Evolutionary conservation across 2,113 vertebrate genomes (phyloP), one percentile per base, ranked within the genome.

Genomic region (Gobiocypris rarus): DNA sequence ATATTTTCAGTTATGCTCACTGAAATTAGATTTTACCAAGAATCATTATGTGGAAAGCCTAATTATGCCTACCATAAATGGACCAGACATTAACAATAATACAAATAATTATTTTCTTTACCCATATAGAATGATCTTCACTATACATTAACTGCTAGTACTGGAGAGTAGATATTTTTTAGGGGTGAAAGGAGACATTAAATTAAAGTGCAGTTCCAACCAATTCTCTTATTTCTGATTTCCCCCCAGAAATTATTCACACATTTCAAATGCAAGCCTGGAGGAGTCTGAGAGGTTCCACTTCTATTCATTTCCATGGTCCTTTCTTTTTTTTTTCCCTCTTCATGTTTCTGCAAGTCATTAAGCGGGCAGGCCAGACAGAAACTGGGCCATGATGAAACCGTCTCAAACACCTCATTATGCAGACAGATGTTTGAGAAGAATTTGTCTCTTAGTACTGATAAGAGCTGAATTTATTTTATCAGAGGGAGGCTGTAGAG

Each of bases 351-450:
- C 77, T 82, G 77, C 69, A 70, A 59, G 24, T 81, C 69, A 75
- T 75, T 78, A 34, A 58, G 82, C 67, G 50, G 69, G 52, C 43
- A 61, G 74, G 84, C 75, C 11, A 54, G 56, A 67, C 52, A 86
- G 58, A 86, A 61, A 59, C 50, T 84, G 38, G 83, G 78, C 78
- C 65, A 85, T 14, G 28, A 26, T 67, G 65, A 34, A 45, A 38
- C 50, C 78, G 31, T 28, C 61, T 48, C 70, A 81, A 45, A 70
- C 70, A 84, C 83, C 63, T 86, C 77, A 81, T 85, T 79, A 86
- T 71, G 84, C 58, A 86, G 83, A 83, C 80, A 71, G 45, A 71
- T 67, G 80, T 84, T 83, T 69, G 56, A 86, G 75, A 58, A 52
- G 67, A 63, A 50, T 63, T 65, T 41, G 31, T 74, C 34, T 82